These are phyloP conservation scores for Liodrosophila aerea DNA, from an alignment of 2,888 invertebrate species.

Conservation along the genomic window DNA sequence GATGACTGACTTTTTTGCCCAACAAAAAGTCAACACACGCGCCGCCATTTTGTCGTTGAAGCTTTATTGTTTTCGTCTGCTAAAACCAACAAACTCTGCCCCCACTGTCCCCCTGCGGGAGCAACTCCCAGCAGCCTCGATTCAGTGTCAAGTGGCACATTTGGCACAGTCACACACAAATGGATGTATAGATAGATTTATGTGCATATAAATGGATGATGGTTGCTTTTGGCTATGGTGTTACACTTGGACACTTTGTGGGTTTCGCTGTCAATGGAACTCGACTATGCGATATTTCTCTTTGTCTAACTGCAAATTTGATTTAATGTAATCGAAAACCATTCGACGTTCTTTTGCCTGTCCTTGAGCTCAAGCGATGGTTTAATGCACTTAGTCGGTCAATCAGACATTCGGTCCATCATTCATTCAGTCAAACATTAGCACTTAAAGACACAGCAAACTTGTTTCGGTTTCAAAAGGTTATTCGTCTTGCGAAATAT, in stretches of 20 bases:
- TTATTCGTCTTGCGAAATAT: too few relatives aligned
- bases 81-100: neutral
- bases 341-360: constrained; percentile 13
- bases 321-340: constrained; percentile 47
- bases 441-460: too few relatives aligned
- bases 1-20: constrained; percentile 24
- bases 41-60: constrained; percentile 54
- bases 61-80: constrained; percentile 55
- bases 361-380: constrained; percentile 39
- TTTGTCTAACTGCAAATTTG: constrained; percentile 44
- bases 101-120: too few relatives aligned
- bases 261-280: constrained; percentile 37
- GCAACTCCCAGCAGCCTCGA: neutral
- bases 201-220: constrained; percentile 36
- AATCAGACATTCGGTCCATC: neutral
- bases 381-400: constrained; percentile 28
- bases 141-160: constrained; percentile 28
- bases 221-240: constrained; percentile 23
- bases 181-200: constrained; percentile 39
- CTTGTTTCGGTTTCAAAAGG: too few relatives aligned
- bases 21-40: constrained; percentile 37
- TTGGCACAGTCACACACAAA: constrained; percentile 15
- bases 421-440: constrained; percentile 1
- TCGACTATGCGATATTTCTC: constrained; percentile 19
- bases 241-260: constrained; percentile 37